phyloP scores from a whole-genome alignment of 2,888 invertebrate species.

The Alloscopus bannaensis region DNA sequence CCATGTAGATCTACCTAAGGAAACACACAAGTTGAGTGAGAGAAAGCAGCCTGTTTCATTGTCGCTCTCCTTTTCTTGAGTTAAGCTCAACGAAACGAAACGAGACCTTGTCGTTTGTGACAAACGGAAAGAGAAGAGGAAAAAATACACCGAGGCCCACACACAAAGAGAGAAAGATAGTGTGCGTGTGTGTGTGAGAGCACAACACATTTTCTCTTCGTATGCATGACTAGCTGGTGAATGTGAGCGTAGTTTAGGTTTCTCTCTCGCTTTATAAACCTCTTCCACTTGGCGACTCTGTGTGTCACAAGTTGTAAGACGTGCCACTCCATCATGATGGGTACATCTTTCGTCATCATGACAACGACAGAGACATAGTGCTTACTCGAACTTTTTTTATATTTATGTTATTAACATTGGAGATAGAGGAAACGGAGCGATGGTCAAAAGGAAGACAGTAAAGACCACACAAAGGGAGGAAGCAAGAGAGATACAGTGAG shows the following conservation, averaged over 20 bases:
- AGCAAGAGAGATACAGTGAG: background rate
- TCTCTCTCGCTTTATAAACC: conserved; percentile 10
- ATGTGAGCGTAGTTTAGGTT: background rate
- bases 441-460: too few species aligned
- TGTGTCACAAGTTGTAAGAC: conserved; percentile 45
- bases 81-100: conserved; percentile 40
- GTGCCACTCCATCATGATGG: conserved; percentile 53
- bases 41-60: conserved; percentile 41
- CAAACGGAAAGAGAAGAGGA: conserved; percentile 25
- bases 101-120: conserved; percentile 46
- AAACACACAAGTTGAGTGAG: too few species aligned
- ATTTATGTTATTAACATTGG: background rate
- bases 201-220: too few species aligned
- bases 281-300: conserved; percentile 8
- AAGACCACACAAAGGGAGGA: too few species aligned
- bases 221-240: background rate
- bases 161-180: too few species aligned
- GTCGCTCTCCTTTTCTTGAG: conserved; percentile 25
- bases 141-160: background rate
- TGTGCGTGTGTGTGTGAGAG: too few species aligned
- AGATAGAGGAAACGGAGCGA: background rate
- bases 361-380: conserved; percentile 45
- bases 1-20: too few species aligned
- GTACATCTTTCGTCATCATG: conserved; percentile 52
- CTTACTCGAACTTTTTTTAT: conserved; percentile 43